phyloP scores from a whole-genome alignment of 2,888 invertebrate species.

The Lochmaea capreae region DNA sequence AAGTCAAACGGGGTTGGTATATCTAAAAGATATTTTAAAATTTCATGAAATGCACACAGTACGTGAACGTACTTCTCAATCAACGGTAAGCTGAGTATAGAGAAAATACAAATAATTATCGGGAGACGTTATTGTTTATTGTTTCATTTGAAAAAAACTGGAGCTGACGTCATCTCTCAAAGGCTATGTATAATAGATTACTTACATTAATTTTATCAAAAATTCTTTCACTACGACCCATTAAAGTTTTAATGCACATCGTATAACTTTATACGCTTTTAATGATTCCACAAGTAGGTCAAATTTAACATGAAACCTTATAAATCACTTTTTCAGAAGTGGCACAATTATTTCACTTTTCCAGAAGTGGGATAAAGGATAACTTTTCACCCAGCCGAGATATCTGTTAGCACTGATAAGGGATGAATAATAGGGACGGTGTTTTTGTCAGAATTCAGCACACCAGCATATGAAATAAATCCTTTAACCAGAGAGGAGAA shows the following conservation, averaged over 20 bases:
- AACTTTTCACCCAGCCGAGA: slow-evolving; percentile 21
- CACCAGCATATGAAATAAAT: slow-evolving; percentile 19
- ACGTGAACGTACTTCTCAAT: no score
- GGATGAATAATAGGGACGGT: slow-evolving; percentile 20
- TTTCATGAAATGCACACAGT: no score
- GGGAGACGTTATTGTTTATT: no score
- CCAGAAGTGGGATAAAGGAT: slow-evolving; percentile 17
- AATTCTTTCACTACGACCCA: not conserved
- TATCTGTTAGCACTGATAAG: slow-evolving; percentile 25
- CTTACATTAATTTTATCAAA: not conserved
- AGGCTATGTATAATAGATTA: no score
- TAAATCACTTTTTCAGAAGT: slow-evolving; percentile 21
- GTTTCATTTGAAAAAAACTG: no score
- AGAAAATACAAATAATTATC: no score
- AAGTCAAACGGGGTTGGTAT: no score
- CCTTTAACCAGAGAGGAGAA: slow-evolving; percentile 8
- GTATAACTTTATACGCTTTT: not conserved
- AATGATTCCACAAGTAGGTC: slow-evolving; percentile 19
- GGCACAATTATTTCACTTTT: slow-evolving; percentile 22
- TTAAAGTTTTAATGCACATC: not conserved
- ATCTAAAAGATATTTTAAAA: no score
- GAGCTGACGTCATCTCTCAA: no score
- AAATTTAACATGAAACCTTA: slow-evolving; percentile 14
- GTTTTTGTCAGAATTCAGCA: slow-evolving; percentile 14
- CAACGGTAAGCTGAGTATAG: no score